Conservation (phyloP, 2,797 vertebrate species). For the Oreortyx pictus region DNA sequence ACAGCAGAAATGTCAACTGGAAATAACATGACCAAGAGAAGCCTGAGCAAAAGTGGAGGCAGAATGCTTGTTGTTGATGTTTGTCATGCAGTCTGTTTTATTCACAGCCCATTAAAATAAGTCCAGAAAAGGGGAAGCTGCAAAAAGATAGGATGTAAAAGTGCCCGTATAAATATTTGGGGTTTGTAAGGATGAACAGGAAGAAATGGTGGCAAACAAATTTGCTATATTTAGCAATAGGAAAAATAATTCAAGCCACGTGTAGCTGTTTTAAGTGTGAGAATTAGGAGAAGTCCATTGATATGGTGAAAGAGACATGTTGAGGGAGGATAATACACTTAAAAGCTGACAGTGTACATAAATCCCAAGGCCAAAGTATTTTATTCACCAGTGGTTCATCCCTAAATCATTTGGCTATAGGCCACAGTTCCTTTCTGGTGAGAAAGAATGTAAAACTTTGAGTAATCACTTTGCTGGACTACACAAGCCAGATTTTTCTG, state of each 20-base stretch:
- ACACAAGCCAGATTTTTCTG: background rate
- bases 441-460: constrained; percentile 14
- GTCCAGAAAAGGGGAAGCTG: background rate
- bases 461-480: background rate
- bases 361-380: constrained; percentile 8
- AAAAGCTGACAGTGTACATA: background rate
- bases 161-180: background rate
- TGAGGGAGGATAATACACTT: background rate
- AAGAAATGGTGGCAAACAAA: background rate
- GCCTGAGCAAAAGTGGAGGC: accelerated
- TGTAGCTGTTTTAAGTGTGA: background rate
- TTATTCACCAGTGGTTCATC: constrained; percentile 51
- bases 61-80: accelerated
- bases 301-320: background rate
- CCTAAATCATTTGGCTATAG: constrained; percentile 8
- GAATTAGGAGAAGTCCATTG: background rate
- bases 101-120: background rate
- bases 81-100: background rate
- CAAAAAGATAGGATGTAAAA: background rate
- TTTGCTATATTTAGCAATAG: background rate
- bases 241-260: background rate
- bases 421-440: constrained; percentile 36
- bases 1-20: background rate
- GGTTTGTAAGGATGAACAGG: background rate
- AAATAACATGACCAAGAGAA: background rate